Evolutionary conservation across 2,113 vertebrate genomes (phyloP).

Genomic region (Gila orcuttii): DNA sequence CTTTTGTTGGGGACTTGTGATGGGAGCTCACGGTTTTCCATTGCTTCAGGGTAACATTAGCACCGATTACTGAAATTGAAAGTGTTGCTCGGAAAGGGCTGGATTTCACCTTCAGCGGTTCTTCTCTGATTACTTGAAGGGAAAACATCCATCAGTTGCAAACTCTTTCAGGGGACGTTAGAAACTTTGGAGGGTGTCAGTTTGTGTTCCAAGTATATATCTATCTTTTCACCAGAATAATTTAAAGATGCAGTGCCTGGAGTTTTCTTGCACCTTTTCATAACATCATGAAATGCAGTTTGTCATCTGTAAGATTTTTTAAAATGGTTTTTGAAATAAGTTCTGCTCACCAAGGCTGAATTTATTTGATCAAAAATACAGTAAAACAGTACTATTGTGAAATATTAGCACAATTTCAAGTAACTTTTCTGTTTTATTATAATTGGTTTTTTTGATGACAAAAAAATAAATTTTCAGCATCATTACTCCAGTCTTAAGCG

Average conservation of each 20-base stretch:
- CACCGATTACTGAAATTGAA: conserved; percentile 33
- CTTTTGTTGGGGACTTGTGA: conserved; percentile 6
- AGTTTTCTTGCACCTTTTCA: not conserved
- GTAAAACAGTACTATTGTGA: not conserved
- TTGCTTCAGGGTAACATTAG: conserved; percentile 20
- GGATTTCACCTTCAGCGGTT: conserved; percentile 13
- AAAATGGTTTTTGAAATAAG: not conserved
- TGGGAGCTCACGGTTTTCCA: conserved; percentile 13
- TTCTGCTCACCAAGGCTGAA: not conserved
- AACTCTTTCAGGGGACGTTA: conserved; percentile 11
- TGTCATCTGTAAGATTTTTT: not conserved
- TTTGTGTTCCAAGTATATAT: not conserved
- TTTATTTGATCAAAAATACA: not conserved
- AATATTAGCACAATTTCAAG: not conserved
- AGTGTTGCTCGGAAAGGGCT: conserved; percentile 23
- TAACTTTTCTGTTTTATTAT: not conserved
- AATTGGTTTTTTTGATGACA: not conserved
- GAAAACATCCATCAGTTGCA: not conserved
- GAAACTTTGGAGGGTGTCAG: not conserved
- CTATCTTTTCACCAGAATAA: not conserved
- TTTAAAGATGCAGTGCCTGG: not conserved
- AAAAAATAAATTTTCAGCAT: not conserved
- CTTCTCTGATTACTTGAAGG: conserved; percentile 11
- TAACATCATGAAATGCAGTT: not conserved
- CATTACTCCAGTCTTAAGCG: not conserved